Evolutionary conservation across 2,113 vertebrate species (phyloP).

Genomic region (Clarias magur): DNA sequence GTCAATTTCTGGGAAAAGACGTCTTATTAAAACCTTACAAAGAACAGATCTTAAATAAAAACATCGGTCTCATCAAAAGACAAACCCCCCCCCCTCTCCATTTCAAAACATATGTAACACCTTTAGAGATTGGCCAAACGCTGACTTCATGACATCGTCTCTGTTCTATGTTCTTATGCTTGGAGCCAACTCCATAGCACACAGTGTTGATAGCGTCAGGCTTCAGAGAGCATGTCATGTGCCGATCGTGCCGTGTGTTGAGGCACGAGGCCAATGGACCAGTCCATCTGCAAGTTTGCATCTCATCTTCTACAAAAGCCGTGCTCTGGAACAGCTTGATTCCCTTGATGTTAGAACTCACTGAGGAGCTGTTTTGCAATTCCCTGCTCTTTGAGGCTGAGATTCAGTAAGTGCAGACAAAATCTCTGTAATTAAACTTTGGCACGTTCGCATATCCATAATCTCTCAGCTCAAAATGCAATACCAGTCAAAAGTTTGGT

Average conservation of each 20-base stretch:
- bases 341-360: conserved; percentile 49
- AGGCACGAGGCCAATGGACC: conserved; percentile 47
- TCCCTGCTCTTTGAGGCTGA: conserved; percentile 37
- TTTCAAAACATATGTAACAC: conserved; percentile 38
- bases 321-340: conserved; percentile 51
- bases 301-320: conserved; percentile 51
- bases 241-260: conserved; percentile 51
- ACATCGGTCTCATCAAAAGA: conserved; percentile 26
- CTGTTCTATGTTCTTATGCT: conserved; percentile 30
- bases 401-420: conserved; percentile 41
- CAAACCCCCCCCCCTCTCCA: neutral
- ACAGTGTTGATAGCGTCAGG: conserved; percentile 50
- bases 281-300: conserved; percentile 50
- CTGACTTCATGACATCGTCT: conserved; percentile 8
- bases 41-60: conserved; percentile 12
- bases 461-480: neutral
- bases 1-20: neutral
- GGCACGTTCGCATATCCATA: conserved; percentile 12
- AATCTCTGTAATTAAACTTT: conserved; percentile 20
- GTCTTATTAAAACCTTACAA: conserved; percentile 21
- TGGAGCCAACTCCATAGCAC: conserved; percentile 24
- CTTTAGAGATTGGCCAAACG: conserved; percentile 33
- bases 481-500: no score
- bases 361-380: conserved; percentile 54
- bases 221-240: conserved; percentile 55